Evolutionary conservation across 92 coral and sea anemone species (phyloP).

Genomic region (Micromussa lordhowensis): DNA sequence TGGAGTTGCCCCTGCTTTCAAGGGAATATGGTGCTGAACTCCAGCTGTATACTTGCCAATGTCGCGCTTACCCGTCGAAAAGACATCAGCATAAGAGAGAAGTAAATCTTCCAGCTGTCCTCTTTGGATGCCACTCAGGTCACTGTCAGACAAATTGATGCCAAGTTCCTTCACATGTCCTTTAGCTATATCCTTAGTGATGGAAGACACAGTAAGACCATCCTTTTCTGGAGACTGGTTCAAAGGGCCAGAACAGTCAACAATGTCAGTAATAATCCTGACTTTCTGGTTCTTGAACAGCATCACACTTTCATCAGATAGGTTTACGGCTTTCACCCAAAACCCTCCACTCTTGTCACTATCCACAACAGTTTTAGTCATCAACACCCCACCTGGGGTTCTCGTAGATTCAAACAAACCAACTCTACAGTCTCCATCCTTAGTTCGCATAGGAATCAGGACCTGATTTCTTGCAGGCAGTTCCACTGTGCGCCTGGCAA

Average conservation of each 20-base stretch:
- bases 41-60: constrained; percentile 53
- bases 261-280: no score
- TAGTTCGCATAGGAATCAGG: no score
- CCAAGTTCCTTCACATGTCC: background rate
- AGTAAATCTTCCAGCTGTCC: constrained; percentile 38
- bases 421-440: no score
- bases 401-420: no score
- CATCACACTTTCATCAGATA: constrained; percentile 40
- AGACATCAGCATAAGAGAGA: constrained; percentile 48
- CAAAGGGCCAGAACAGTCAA: no score
- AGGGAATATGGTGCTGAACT: constrained; percentile 56
- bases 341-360: no score
- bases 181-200: background rate
- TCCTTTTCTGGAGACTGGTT: no score
- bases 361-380: no score
- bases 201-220: background rate
- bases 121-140: constrained; percentile 25
- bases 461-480: no score
- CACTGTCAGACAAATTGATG: constrained; percentile 51
- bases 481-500: constrained; percentile 62
- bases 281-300: constrained; percentile 45
- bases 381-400: no score
- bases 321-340: constrained; percentile 68
- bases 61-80: constrained; percentile 44
- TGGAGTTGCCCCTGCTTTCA: constrained; percentile 34